These are phyloP conservation scores for Aurelia coerulea DNA, from an alignment of 30 jellyfish, hydroid and myxozoan species.

Conservation along the genomic window DNA sequence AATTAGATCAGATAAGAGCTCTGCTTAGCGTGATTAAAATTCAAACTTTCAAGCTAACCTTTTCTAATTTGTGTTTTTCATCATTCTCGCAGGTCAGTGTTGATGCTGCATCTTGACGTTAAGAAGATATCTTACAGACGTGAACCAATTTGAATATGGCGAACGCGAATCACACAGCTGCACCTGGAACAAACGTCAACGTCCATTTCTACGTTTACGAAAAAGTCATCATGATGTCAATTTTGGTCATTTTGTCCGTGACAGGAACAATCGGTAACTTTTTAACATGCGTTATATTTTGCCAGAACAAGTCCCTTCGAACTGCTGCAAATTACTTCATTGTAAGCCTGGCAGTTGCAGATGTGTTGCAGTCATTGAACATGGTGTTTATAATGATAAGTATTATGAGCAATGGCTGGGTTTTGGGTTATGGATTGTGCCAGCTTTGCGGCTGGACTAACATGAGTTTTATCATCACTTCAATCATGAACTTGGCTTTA, in stretches of 20 bases:
- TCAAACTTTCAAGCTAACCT: too few species aligned
- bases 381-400: constrained; percentile 59
- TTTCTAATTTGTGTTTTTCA: too few species aligned
- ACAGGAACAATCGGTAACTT: constrained; percentile 64
- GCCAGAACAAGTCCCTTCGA: constrained; percentile 41
- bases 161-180: not conserved
- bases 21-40: too few species aligned
- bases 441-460: constrained; percentile 73
- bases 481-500: constrained; percentile 49
- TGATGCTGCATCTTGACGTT: too few species aligned
- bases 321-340: constrained; percentile 56
- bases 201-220: constrained; percentile 46
- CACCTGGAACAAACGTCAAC: not conserved
- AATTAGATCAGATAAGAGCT: too few species aligned
- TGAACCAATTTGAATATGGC: not conserved
- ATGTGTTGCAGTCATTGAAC: constrained; percentile 60
- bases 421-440: constrained; percentile 52
- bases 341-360: constrained; percentile 76
- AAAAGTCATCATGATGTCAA: constrained; percentile 39
- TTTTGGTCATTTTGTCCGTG: constrained; percentile 24
- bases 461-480: constrained; percentile 68
- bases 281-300: constrained; percentile 53
- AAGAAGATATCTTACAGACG: too few species aligned
- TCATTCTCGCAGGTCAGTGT: too few species aligned
- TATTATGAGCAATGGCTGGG: constrained; percentile 50